A percentile compares a stretch with the other conserved stretches of the same genome.
phyloP scores from a whole-genome alignment of 1,140 invertebrate species.

The Zaprionus ghesquierei region DNA sequence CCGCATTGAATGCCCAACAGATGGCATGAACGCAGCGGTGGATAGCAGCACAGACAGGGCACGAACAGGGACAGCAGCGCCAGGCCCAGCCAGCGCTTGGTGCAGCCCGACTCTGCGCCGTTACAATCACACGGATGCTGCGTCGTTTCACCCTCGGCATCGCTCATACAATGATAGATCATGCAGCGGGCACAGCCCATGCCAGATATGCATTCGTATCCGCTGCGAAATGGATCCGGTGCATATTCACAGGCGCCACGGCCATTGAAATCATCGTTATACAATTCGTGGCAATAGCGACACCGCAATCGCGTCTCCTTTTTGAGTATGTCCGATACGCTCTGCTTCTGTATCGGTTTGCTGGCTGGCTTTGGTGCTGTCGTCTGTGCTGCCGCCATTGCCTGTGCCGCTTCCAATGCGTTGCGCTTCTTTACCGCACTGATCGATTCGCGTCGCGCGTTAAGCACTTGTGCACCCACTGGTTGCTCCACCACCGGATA shows the following conservation, averaged over 20 bases:
- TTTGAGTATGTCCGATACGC: conserved; percentile 70
- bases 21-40: conserved; percentile 92
- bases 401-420: conserved; percentile 72
- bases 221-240: conserved; percentile 91
- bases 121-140: conserved; percentile 91
- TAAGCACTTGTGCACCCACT: conserved; percentile 81
- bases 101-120: conserved; percentile 84
- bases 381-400: conserved; percentile 67
- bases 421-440: conserved; percentile 86
- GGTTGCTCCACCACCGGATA: conserved; percentile 90
- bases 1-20: conserved; percentile 90
- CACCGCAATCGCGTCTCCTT: conserved; percentile 75
- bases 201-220: conserved; percentile 92
- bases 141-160: conserved; percentile 91
- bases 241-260: conserved; percentile 94
- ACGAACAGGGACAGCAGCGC: conserved; percentile 93
- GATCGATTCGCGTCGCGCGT: conserved; percentile 84
- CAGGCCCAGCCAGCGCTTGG: conserved; percentile 91
- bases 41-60: conserved; percentile 97
- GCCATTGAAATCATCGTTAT: conserved; percentile 90
- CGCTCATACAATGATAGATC: conserved; percentile 96
- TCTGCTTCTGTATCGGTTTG: conserved; percentile 65
- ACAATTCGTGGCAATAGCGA: conserved; percentile 88
- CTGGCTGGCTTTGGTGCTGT: conserved; percentile 19
- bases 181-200: conserved; percentile 93